Evolutionary conservation across 1,140 invertebrate species (phyloP).

Genomic region (Nasonia giraulti): DNA sequence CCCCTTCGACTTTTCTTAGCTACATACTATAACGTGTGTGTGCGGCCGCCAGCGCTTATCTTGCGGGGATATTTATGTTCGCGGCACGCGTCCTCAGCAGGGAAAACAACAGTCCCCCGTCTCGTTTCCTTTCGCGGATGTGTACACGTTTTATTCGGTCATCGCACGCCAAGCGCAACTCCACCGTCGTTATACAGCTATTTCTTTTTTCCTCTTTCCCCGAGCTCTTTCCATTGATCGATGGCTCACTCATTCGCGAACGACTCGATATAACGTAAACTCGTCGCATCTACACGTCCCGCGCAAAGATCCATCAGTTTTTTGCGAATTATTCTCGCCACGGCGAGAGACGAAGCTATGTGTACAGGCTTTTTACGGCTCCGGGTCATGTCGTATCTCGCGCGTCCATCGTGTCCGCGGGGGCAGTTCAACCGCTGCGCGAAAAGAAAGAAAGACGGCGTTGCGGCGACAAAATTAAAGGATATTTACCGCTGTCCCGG

Average conservation of each 20-base stretch:
- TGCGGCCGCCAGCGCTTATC: slow-evolving; percentile 53
- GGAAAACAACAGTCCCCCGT: not conserved
- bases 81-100: slow-evolving; percentile 36
- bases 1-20: not conserved
- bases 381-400: not conserved
- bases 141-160: slow-evolving; percentile 23
- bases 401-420: not conserved
- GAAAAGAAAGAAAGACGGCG: not conserved
- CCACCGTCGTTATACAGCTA: no score
- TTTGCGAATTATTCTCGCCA: not conserved
- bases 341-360: not conserved
- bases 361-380: not conserved
- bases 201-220: not conserved
- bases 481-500: not conserved
- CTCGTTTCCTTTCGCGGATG: not conserved
- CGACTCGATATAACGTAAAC: not conserved
- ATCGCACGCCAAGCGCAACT: slow-evolving; percentile 24
- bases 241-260: not conserved
- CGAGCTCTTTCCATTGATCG: not conserved
- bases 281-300: not conserved
- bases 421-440: not conserved
- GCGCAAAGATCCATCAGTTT: not conserved
- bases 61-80: slow-evolving; percentile 62
- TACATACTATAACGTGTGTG: not conserved
- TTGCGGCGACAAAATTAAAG: not conserved